phyloP scores from a whole-genome alignment of 2,797 vertebrate species.

The Vultur gryphus region DNA sequence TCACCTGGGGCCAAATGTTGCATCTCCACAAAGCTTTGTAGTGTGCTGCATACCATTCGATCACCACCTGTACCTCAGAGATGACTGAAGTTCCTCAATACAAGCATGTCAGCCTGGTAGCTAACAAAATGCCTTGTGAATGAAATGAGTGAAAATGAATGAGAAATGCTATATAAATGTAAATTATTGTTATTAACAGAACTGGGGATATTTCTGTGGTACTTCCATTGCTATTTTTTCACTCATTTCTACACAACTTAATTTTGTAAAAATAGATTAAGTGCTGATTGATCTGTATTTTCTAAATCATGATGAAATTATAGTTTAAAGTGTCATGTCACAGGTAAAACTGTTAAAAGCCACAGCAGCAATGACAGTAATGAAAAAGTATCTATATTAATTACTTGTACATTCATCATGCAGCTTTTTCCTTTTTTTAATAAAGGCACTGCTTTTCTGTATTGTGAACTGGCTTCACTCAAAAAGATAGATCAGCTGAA shows the following conservation, averaged over 20 bases:
- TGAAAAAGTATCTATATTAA: neutral
- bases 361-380: neutral
- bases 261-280: neutral
- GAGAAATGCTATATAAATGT: neutral
- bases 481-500: neutral
- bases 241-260: neutral
- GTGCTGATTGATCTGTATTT: neutral
- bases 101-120: neutral
- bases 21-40: neutral
- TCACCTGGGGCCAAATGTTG: neutral
- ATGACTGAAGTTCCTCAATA: neutral
- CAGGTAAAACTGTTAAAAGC: neutral
- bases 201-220: neutral
- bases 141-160: neutral
- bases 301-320: neutral
- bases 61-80: neutral
- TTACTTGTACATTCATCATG: neutral
- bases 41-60: neutral
- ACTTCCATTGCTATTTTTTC: neutral
- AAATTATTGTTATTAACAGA: neutral
- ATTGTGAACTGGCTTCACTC: neutral
- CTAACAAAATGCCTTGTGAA: neutral
- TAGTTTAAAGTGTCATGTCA: neutral
- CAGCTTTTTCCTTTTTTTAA: neutral
- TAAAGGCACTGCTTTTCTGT: neutral